Evolutionary conservation across 1,140 invertebrate species (phyloP).

Genomic region (Kradibia gibbosae): DNA sequence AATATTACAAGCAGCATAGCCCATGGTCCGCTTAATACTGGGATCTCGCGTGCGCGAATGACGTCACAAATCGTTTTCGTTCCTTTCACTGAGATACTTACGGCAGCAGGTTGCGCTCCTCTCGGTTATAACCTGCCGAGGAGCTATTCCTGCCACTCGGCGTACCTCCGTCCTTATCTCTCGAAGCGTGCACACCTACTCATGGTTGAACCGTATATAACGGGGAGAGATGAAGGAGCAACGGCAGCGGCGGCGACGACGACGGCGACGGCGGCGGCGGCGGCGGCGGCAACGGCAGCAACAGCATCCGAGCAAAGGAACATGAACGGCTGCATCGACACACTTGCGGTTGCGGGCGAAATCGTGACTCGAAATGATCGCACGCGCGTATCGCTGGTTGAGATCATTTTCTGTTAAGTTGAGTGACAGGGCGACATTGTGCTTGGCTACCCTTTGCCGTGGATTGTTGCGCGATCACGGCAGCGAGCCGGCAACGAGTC

Average conservation of each 20-base stretch:
- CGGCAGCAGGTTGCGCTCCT: conserved; percentile 33
- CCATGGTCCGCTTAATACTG: background rate
- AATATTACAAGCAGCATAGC: conserved; percentile 29
- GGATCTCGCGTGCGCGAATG: conserved; percentile 36
- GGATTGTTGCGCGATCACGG: conserved; percentile 17
- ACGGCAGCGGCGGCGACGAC: background rate
- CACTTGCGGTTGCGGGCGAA: conserved; percentile 22
- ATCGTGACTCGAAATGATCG: conserved; percentile 48
- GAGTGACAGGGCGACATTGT: conserved; percentile 35
- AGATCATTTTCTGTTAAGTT: conserved; percentile 34
- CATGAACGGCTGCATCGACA: conserved; percentile 39
- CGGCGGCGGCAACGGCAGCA: conserved; percentile 5
- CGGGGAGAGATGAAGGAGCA: conserved; percentile 27
- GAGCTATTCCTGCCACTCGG: background rate
- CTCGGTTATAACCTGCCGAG: conserved; percentile 33
- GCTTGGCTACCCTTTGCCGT: background rate
- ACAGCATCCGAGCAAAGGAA: conserved; percentile 3
- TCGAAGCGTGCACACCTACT: background rate
- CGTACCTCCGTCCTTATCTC: conserved; percentile 3
- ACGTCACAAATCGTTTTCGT: conserved; percentile 56
- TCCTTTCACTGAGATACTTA: conserved; percentile 55
- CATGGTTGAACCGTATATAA: background rate
- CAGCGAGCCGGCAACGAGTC: background rate
- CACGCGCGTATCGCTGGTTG: conserved; percentile 26
- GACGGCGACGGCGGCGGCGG: background rate